Evolutionary conservation across 1,140 invertebrate genomes (phyloP).

Genomic region (Elymnias hypermnestra): DNA sequence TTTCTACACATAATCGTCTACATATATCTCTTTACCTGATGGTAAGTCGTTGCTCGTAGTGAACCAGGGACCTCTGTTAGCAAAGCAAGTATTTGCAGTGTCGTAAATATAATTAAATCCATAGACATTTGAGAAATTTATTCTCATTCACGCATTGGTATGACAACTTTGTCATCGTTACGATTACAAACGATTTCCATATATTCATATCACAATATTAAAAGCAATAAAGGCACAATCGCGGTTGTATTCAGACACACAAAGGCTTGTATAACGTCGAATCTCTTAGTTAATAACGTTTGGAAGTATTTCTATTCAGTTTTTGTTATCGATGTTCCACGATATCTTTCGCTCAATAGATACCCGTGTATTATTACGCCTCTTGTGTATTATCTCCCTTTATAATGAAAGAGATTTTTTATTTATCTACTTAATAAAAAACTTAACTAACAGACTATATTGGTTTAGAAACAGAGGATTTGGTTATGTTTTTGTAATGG

Average conservation of each 20-base stretch:
- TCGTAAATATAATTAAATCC: no score
- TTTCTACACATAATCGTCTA: no score
- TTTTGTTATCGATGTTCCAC: neutral
- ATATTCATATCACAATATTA: neutral
- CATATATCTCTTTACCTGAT: no score
- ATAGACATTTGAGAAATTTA: no score
- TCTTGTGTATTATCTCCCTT: conserved; percentile 6
- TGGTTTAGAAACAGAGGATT: neutral
- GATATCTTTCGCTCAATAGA: conserved; percentile 6
- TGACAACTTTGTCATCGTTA: no score
- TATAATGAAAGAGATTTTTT: no score
- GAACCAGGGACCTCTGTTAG: no score
- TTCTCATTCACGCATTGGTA: no score
- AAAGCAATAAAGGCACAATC: conserved; percentile 1
- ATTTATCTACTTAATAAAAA: neutral
- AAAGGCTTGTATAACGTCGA: neutral
- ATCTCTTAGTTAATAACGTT: neutral
- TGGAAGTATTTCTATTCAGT: conserved; percentile 2
- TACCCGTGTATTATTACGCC: conserved; percentile 6
- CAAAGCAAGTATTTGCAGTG: no score
- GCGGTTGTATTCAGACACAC: neutral
- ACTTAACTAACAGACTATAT: neutral
- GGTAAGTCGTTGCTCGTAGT: no score
- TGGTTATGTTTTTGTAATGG: no score
- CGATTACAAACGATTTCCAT: no score